These are phyloP conservation scores for Dermatemys mawii DNA, from an alignment of 2,113 vertebrate species.

Conservation along the genomic window DNA sequence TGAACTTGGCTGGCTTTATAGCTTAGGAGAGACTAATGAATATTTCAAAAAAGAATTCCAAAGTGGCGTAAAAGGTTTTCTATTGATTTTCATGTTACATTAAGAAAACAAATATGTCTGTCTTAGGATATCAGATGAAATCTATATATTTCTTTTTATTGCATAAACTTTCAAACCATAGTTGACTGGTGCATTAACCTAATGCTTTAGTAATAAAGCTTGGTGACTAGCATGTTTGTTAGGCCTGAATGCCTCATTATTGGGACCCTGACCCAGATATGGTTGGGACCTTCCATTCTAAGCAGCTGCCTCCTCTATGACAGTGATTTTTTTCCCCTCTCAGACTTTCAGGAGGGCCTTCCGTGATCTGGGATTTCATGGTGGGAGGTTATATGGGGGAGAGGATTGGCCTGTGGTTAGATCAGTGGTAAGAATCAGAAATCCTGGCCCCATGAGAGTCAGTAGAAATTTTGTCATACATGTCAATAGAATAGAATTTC, in stretches of 20 bases:
- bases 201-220: background rate
- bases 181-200: background rate
- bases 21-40: background rate
- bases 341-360: background rate
- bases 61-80: background rate
- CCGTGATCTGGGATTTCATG: background rate
- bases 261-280: background rate
- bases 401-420: background rate
- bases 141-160: background rate
- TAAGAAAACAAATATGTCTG: background rate
- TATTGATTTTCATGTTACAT: background rate
- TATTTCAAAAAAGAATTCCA: background rate
- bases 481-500: background rate
- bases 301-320: background rate
- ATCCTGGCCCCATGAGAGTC: background rate
- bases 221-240: background rate
- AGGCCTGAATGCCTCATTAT: background rate
- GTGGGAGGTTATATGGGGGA: background rate
- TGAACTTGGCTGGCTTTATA: background rate
- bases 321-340: background rate
- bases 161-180: background rate
- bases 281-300: background rate
- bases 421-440: background rate
- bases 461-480: background rate
- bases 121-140: background rate